Base-by-base conservation (phyloP, 2,888 invertebrate genomes). In the Schizotus pectinicornis region DNA sequence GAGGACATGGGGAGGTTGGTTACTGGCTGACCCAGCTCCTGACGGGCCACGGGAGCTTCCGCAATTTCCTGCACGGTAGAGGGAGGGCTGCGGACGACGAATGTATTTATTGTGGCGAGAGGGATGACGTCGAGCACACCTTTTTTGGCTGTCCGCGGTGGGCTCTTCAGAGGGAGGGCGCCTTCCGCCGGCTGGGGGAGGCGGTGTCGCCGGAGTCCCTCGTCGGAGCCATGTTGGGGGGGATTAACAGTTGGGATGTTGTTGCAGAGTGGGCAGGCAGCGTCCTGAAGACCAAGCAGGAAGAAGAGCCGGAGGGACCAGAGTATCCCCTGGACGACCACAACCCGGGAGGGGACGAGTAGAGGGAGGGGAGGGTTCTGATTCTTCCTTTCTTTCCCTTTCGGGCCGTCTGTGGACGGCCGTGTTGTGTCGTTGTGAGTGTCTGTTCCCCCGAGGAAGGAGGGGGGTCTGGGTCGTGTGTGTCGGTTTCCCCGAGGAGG, bases 11-110 rank as follows among this genome's bases (percentile, higher is more conserved):
- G 9, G 38, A 30, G 13, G 35, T 50, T 3, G 35, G 33, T 11
- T 59, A 61, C 35, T 55, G 12, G 8, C 14, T 58, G 2, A 54
- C 59, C n/a, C 59, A 59, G 36, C 36, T 54, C 6, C 34, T 59
- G 30, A 49, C 48, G 7, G 54, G 54, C 1, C 54, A 59, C n/a
- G 59, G 59, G 1, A 47, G 51, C 3, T 61, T 55, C 14, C 43
- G 59, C 6, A 30, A 32, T 7, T 61, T 45, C 49, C 50, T 51
- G 1, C 30, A 46, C 30, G 41, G 39, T 8, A 55, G 49, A 12
- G 45, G 45, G 30, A 13, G 11, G 11, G 45, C 45, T 0, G 13
- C 38, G 9, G 30, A 11, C 22, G 51, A 52, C 22, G 33, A 34
- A 33, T 61, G 57, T 31, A 7, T n/a, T 1, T 48, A 50, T 33